phyloP scores from a whole-genome alignment of 2,888 invertebrate species.

The Ormia ochracea region DNA sequence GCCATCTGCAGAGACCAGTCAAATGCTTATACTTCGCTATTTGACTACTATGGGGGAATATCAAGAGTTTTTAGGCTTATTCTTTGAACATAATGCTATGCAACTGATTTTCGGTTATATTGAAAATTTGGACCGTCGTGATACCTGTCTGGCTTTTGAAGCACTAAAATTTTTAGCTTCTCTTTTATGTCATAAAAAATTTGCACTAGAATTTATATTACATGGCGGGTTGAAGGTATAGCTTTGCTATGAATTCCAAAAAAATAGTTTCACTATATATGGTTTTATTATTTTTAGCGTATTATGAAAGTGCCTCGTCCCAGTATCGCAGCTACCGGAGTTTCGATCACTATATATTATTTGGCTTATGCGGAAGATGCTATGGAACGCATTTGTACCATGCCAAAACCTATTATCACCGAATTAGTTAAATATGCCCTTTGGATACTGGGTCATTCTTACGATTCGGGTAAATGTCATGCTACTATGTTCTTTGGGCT shows the following conservation, averaged over 20 bases:
- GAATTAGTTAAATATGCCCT: constrained; percentile 92
- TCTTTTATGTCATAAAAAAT: constrained; percentile 97
- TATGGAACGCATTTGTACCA: constrained; percentile 94
- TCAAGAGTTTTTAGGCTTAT: constrained; percentile 95
- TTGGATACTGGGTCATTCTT: constrained; percentile 96
- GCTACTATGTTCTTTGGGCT: constrained; percentile 98
- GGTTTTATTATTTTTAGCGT: constrained; percentile 78
- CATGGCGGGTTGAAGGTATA: constrained; percentile 87
- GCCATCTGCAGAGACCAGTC: constrained; percentile 90
- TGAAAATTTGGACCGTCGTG: constrained; percentile 90
- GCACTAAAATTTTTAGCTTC: constrained; percentile 96
- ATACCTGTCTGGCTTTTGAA: constrained; percentile 96
- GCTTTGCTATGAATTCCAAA: background rate
- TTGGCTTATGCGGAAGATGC: constrained; percentile 98
- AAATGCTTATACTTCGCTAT: constrained; percentile 94
- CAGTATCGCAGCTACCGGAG: constrained; percentile 95
- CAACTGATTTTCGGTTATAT: constrained; percentile 93
- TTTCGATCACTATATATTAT: constrained; percentile 97
- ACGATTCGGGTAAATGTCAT: constrained; percentile 98
- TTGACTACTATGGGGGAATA: constrained; percentile 98
- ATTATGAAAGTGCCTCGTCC: constrained; percentile 94
- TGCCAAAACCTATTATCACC: constrained; percentile 86
- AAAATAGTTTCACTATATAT: background rate
- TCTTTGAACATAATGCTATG: constrained; percentile 94
- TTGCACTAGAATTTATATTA: constrained; percentile 96